A percentile compares a stretch with the other conserved stretches of the same genome.
Conservation (phyloP, 2,797 vertebrate species). For the Balearica regulorum region DNA sequence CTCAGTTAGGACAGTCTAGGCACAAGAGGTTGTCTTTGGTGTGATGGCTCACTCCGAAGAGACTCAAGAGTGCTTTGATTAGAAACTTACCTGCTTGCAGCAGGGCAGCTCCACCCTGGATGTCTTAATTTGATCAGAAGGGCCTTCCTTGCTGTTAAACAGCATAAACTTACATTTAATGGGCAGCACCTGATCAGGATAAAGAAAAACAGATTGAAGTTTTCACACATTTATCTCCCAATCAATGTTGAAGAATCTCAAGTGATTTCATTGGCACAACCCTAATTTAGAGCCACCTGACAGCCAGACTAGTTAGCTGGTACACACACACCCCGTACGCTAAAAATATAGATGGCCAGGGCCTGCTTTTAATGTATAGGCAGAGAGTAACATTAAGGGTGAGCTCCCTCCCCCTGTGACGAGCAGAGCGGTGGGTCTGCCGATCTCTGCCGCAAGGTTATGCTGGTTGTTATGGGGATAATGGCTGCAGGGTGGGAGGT, state of each 20-base stretch:
- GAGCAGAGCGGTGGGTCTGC: no score
- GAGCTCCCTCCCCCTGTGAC: background rate
- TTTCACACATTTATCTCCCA: background rate
- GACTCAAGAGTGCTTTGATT: background rate
- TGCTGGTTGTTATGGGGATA: background rate
- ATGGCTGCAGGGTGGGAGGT: background rate
- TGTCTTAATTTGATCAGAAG: background rate
- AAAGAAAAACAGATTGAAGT: background rate
- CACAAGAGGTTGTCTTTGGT: background rate
- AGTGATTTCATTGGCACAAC: background rate
- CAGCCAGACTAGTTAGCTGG: background rate
- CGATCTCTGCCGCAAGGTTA: accelerated
- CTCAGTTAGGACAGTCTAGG: background rate
- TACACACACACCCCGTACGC: no score
- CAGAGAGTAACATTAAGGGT: background rate
- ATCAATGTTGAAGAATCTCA: background rate
- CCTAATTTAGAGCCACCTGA: background rate
- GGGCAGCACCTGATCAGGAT: background rate
- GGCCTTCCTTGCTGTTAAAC: background rate
- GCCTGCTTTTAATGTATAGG: background rate
- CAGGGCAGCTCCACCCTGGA: accelerated
- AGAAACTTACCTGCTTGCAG: background rate
- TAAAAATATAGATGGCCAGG: background rate
- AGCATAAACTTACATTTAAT: background rate
- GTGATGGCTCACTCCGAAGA: background rate